Conservation (phyloP, 2,888 invertebrate genomes). For the Drosophila helvetica region DNA sequence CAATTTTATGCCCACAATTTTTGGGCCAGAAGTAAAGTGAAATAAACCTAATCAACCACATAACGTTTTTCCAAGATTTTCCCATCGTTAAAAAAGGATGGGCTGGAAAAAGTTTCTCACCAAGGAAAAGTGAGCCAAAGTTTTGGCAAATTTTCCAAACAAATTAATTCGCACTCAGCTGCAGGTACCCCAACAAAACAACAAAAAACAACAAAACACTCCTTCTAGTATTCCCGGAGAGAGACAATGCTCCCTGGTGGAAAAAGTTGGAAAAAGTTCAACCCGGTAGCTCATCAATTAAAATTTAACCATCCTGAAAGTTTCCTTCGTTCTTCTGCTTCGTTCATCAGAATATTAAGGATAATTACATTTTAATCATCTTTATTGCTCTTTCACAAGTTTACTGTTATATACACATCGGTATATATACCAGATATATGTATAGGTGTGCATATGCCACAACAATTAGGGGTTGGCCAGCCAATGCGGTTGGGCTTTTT, state of each 20-base stretch:
- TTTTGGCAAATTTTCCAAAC: conserved; percentile 73
- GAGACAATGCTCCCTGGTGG: conserved; percentile 5
- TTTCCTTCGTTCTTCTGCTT: conserved; percentile 22
- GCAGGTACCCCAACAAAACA: conserved; percentile 33
- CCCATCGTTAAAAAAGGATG: conserved; percentile 49
- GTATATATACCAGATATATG: conserved; percentile 43
- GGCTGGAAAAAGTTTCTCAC: conserved; percentile 45
- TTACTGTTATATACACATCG: conserved; percentile 67
- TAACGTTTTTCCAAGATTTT: conserved; percentile 49
- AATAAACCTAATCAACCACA: conserved; percentile 49
- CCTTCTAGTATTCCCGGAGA: not conserved
- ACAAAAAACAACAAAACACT: not conserved
- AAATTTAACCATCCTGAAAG: conserved; percentile 55
- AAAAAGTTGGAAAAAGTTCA: conserved; percentile 75
- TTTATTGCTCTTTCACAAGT: conserved; percentile 81
- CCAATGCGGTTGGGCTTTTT: conserved; percentile 70
- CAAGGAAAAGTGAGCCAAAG: conserved; percentile 13
- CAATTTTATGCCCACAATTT: conserved; percentile 51
- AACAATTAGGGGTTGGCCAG: conserved; percentile 76
- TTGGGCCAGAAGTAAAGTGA: conserved; percentile 32
- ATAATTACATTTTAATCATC: conserved; percentile 82
- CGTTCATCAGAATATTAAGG: conserved; percentile 70
- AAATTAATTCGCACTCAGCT: conserved; percentile 73
- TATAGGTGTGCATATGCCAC: conserved; percentile 45
- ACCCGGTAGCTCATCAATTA: conserved; percentile 73